phyloP scores from a whole-genome alignment of 2,888 invertebrate genomes.

The Lottia scabra region DNA sequence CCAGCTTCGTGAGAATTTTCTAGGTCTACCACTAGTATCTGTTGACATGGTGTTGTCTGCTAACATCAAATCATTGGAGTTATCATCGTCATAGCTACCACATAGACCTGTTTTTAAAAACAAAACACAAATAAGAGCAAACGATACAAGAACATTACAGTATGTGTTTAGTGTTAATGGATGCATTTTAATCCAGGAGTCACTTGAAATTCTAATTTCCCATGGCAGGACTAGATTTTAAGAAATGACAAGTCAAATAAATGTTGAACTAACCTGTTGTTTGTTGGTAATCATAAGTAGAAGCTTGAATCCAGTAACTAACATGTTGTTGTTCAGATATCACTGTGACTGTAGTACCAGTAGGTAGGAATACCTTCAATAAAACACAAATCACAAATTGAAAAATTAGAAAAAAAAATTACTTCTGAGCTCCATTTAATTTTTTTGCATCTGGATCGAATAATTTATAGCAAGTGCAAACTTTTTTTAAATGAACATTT shows the following conservation, averaged over 20 bases:
- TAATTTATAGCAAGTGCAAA: too few species aligned
- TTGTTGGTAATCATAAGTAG: constrained; percentile 41
- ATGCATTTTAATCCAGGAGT: too few species aligned
- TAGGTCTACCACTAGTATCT: constrained; percentile 27
- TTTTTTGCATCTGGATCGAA: too few species aligned
- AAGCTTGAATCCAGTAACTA: constrained; percentile 46
- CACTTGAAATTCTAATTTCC: too few species aligned
- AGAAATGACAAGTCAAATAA: too few species aligned
- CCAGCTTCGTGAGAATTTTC: constrained; percentile 43
- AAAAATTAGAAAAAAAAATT: too few species aligned
- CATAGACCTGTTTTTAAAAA: constrained; percentile 56
- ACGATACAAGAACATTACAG: not conserved
- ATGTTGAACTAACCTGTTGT: constrained; percentile 36
- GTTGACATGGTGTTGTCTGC: constrained; percentile 29
- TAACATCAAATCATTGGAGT: constrained; percentile 43
- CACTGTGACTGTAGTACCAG: constrained; percentile 30
- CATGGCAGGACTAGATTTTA: too few species aligned
- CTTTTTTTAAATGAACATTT: not conserved
- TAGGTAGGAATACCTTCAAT: constrained; percentile 29
- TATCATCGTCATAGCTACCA: constrained; percentile 49
- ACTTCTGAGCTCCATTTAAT: too few species aligned
- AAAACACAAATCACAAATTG: too few species aligned
- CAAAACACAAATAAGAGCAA: not conserved
- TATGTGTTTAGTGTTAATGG: too few species aligned
- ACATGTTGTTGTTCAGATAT: constrained; percentile 34